phyloP scores from a whole-genome alignment of 2,113 vertebrate species.

The Pheucticus melanocephalus region DNA sequence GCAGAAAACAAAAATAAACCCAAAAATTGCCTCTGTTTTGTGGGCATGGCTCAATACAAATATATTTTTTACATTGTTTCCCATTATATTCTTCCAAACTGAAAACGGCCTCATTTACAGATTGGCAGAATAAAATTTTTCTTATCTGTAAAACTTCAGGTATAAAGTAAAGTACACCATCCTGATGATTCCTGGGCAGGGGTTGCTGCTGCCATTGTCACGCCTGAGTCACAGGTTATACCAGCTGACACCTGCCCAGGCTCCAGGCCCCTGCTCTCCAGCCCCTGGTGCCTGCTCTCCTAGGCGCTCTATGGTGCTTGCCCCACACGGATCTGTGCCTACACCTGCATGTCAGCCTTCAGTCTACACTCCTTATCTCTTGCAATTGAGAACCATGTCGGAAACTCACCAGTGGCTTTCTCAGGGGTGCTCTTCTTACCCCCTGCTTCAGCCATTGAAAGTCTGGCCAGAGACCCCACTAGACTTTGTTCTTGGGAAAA shows the following conservation, averaged over 20 bases:
- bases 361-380: neutral
- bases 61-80: neutral
- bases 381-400: neutral
- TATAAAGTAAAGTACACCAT: neutral
- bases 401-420: neutral
- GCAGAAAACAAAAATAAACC: neutral
- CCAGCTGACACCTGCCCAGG: fast-evolving
- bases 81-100: neutral
- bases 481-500: neutral
- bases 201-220: neutral
- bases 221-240: neutral
- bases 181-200: neutral
- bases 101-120: neutral
- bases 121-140: neutral
- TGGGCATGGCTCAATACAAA: neutral
- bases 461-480: neutral
- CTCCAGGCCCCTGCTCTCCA: neutral
- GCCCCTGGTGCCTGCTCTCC: neutral
- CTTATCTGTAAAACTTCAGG: neutral
- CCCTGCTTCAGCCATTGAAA: neutral
- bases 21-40: neutral
- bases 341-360: neutral
- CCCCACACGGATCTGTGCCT: neutral
- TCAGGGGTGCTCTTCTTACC: neutral
- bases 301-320: neutral